Evolutionary conservation across 2,113 vertebrate genomes (phyloP), one percentile per base, ranked within the genome.

Genomic region (Myocastor coypus): DNA sequence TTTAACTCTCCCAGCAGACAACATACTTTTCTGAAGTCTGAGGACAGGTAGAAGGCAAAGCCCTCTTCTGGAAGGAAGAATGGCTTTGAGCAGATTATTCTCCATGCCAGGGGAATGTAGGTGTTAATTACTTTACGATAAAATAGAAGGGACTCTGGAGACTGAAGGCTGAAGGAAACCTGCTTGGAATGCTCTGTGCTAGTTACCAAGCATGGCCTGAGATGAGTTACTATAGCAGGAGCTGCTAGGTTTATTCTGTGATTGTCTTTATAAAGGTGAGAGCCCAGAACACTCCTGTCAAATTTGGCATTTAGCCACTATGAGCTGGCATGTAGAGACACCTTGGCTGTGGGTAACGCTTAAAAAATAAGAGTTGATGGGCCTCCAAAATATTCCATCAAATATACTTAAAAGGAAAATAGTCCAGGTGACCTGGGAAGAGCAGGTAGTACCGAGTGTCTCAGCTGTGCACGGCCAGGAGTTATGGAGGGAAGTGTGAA

Each of bases 21-120:
- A 11, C 50, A 71, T 50, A 64, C 52, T 73, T 92, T 83, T 83
- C 91, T 89, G 80, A 85, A 81, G 87, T 61, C 68, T 17, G 46
- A 57, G 2, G 40, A 28, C 46, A 52, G 10, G 32, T 34, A 40
- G 59, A 77, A 80, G 66, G 28, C 52, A 32, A 59, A 73, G 55
- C 52, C 55, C 13, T 14, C 24, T 71, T 71, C 57, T 19, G 13
- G 30, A 77, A 46, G 42, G n/a, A 80, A 80, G 34, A 66, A n/a
- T 55, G 19, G 0, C 19, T 32, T 16, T 59, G 55, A 81, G 82
- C 30, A 5, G 3, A 19, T 73, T 80, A 37, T 40, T 34, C 24
- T 30, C 20, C 13, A 64, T 46, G 20, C 46, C 66, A n/a, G 8
- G 7, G 59, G 34, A 92, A 42, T 9, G 59, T 63, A 30, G 63